A percentile compares a stretch with the other conserved stretches of the same genome.
Conservation (phyloP, 2,888 invertebrate genomes). For the Nowickia ferox region DNA sequence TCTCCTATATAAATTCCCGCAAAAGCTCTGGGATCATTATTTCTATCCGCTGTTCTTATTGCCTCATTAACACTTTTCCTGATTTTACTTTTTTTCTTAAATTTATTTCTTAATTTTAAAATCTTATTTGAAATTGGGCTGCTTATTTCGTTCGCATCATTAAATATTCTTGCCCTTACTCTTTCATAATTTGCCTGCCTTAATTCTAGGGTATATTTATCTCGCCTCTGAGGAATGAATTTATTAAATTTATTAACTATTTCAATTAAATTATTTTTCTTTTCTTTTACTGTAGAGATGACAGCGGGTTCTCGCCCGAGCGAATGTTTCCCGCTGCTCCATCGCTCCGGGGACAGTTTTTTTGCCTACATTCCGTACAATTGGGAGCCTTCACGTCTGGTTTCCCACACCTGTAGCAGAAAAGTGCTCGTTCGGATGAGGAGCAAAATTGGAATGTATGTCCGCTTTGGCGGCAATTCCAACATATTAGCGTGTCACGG, state of each 20-base stretch:
- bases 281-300: not conserved
- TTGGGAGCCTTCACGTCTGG: not conserved
- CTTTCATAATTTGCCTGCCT: not conserved
- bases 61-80: too few species aligned
- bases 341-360: too few species aligned
- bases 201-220: not conserved
- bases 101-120: constrained; percentile 15
- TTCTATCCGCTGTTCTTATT: not conserved
- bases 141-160: not conserved
- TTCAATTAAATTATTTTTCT: not conserved
- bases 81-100: not conserved
- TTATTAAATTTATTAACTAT: not conserved
- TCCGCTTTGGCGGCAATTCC: constrained; percentile 38
- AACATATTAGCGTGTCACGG: constrained; percentile 15
- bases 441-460: constrained; percentile 42
- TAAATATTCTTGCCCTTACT: constrained; percentile 26
- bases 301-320: not conserved
- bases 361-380: not conserved
- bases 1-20: not conserved
- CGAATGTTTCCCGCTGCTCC: constrained; percentile 16
- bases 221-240: too few species aligned
- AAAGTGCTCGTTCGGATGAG: constrained; percentile 17
- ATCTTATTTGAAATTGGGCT: not conserved
- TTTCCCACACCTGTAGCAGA: constrained; percentile 20
- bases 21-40: not conserved